Conservation (phyloP, 2,113 vertebrate species). For the Proteles cristata region DNA sequence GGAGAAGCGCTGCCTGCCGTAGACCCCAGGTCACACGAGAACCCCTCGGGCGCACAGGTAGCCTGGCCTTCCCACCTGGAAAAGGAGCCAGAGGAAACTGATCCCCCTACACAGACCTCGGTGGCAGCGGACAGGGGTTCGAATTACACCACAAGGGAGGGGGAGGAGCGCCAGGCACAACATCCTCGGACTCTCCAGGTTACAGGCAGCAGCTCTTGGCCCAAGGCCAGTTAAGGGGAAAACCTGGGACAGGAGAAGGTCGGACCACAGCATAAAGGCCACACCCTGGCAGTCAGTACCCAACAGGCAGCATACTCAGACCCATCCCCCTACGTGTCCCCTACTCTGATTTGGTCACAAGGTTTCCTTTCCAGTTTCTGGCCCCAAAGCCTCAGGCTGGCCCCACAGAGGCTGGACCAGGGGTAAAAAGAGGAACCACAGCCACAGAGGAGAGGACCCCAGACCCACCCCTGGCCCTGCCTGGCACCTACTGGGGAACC, state of each 20-base stretch:
- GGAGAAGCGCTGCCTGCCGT: not conserved
- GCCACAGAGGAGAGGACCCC: not conserved
- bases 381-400: not conserved
- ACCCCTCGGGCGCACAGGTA: not conserved
- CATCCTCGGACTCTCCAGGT: conserved; percentile 72
- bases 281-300: not conserved
- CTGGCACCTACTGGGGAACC: conserved; percentile 21
- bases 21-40: not conserved
- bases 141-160: conserved; percentile 44
- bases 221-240: conserved; percentile 59
- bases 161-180: not conserved
- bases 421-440: not conserved
- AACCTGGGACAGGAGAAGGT: conserved; percentile 51
- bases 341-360: not conserved
- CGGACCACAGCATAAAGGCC: not conserved
- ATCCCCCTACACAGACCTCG: not conserved
- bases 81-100: conserved; percentile 33
- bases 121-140: not conserved
- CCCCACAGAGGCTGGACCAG: not conserved
- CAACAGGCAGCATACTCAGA: not conserved
- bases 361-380: conserved; percentile 5
- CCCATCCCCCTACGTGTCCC: not conserved
- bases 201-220: not conserved
- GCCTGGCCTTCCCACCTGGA: not conserved
- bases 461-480: not conserved